Evolutionary conservation across 2,113 vertebrate species (phyloP), one percentile per base, ranked within the genome.

Genomic region (Chamaetylas fuelleborni): DNA sequence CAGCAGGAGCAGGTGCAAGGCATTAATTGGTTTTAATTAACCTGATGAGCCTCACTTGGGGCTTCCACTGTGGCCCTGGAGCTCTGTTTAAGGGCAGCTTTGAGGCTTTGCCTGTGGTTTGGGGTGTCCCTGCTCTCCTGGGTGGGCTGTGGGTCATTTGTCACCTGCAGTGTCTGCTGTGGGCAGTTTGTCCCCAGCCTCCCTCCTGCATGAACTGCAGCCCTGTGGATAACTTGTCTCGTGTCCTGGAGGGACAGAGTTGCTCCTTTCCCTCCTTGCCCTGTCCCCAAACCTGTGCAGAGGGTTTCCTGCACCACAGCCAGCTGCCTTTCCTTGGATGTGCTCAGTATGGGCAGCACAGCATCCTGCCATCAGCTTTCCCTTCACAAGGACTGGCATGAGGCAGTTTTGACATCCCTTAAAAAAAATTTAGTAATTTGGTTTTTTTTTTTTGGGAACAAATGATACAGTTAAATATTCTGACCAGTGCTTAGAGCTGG

Each of bases 291-390:
- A 2, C 11, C 14, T 12, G 14, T 5, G 72, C 24, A 14, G 23
- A 25, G 23, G 8, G 8, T 51, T 33, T 42, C 18, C 71, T 47
- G 11, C 23, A 3, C 14, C 40, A 5, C 25, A 4, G 19, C 0
- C 26, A 12, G 5, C 50, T 43, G 26, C 36, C 77, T 48, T n/a
- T 25, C 19, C 3, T 0, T 24, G 43, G 18, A 26, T 16, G 6
- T 7, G 12, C 0, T 36, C 1, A 1, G 51, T 0, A 0, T 18
- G 31, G 77, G 9, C 19, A 48, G 1, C 3, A 14, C 19, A 48
- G 1, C 3, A 14, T 17, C 42, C n/a, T 26, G 15, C 1, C 25
- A 3, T 2, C 81, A 71, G 33, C 43, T 42, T 36, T 60, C 14
- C 45, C 17, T 50, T 12, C 12, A 2, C 4, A 1, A 11, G 56